These are phyloP conservation scores for Trichomycterus rosablanca DNA, from an alignment of 2,113 vertebrate genomes.

Conservation along the genomic window DNA sequence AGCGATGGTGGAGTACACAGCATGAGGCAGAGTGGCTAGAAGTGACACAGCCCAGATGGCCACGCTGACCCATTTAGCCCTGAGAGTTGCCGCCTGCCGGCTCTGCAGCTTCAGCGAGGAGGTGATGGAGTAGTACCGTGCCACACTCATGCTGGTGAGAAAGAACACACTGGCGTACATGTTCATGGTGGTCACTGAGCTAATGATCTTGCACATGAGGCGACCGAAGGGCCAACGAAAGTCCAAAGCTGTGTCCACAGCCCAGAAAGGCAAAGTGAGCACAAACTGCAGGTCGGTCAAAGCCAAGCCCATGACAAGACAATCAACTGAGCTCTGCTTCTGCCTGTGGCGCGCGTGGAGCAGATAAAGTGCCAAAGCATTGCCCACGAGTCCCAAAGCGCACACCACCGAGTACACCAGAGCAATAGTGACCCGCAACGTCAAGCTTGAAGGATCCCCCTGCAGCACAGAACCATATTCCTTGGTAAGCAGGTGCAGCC, in stretches of 20 bases:
- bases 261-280: constrained; percentile 77
- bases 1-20: constrained; percentile 71
- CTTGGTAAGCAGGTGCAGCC: constrained; percentile 66
- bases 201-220: constrained; percentile 76
- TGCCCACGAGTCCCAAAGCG: constrained; percentile 71
- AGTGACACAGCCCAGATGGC: constrained; percentile 70
- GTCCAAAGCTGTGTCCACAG: constrained; percentile 73
- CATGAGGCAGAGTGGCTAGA: constrained; percentile 70
- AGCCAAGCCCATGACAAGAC: constrained; percentile 75
- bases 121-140: constrained; percentile 70
- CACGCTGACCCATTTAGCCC: constrained; percentile 68
- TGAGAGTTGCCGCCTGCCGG: constrained; percentile 49
- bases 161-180: constrained; percentile 79
- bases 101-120: constrained; percentile 69
- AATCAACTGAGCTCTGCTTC: constrained; percentile 72
- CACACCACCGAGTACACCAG: constrained; percentile 74
- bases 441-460: constrained; percentile 62
- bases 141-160: constrained; percentile 75
- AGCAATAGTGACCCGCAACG: constrained; percentile 67
- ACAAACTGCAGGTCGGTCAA: constrained; percentile 77
- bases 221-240: constrained; percentile 78
- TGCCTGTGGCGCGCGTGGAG: constrained; percentile 67
- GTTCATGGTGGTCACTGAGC: constrained; percentile 75
- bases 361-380: constrained; percentile 72
- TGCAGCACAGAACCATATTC: constrained; percentile 63